phyloP scores from a whole-genome alignment of 2,113 vertebrate genomes.

The Poeciliopsis retropinna region DNA sequence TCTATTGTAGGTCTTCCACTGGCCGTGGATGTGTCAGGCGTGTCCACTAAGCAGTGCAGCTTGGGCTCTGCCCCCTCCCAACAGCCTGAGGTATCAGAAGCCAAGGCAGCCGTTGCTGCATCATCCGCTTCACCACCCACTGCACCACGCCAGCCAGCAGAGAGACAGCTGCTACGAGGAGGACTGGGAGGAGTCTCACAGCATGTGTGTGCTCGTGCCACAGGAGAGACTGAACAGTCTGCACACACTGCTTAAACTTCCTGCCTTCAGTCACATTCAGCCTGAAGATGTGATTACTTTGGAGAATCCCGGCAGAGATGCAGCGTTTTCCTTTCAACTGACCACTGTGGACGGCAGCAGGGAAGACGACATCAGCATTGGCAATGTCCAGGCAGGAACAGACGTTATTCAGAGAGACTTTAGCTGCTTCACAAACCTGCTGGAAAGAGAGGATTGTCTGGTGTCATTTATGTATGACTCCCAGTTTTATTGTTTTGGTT shows the following conservation, averaged over 20 bases:
- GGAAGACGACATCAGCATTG: constrained; percentile 80
- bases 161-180: constrained; percentile 38
- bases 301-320: neutral
- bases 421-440: constrained; percentile 82
- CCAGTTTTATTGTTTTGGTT: constrained; percentile 78
- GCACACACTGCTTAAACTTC: constrained; percentile 67
- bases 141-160: constrained; percentile 59
- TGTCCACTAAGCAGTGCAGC: constrained; percentile 71
- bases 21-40: constrained; percentile 39
- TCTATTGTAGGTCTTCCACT: constrained; percentile 49
- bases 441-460: constrained; percentile 80
- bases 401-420: constrained; percentile 60
- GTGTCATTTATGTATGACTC: constrained; percentile 74
- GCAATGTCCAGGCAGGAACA: neutral
- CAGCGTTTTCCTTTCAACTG: too few species aligned
- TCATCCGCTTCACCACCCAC: constrained; percentile 55
- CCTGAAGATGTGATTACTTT: constrained; percentile 45
- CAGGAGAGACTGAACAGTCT: constrained; percentile 42
- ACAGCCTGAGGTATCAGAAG: constrained; percentile 69
- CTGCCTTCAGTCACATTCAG: constrained; percentile 43
- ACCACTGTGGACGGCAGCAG: constrained; percentile 69
- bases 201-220: constrained; percentile 65
- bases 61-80: constrained; percentile 73
- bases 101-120: constrained; percentile 56
- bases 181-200: constrained; percentile 66